phyloP scores from a whole-genome alignment of 2,797 vertebrate species.

The Bovichtus variegatus region DNA sequence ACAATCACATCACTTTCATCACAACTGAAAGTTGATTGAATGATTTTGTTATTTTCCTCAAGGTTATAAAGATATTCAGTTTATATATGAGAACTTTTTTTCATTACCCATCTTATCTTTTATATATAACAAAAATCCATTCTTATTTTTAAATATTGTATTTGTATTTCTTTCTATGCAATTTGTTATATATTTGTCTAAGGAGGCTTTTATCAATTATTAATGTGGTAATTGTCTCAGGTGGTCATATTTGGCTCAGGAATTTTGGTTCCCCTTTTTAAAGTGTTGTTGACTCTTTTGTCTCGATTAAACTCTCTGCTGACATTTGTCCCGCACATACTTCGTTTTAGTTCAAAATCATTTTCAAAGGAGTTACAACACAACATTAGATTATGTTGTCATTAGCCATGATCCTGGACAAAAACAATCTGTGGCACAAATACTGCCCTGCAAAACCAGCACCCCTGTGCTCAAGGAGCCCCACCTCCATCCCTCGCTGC shows the following conservation, averaged over 20 bases:
- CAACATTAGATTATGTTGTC: not conserved
- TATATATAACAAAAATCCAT: not conserved
- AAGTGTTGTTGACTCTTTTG: not conserved
- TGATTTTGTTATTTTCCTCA: not conserved
- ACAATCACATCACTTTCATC: too few species aligned
- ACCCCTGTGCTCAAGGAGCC: not conserved
- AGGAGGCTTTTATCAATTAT: not conserved
- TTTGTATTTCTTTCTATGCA: not conserved
- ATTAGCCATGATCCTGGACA: not conserved
- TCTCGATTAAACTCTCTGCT: not conserved
- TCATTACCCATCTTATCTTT: too few species aligned
- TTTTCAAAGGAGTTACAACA: conserved; percentile 6
- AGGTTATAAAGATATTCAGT: not conserved
- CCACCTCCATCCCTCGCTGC: not conserved
- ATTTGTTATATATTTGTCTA: not conserved
- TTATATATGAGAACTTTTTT: not conserved
- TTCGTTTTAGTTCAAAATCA: not conserved
- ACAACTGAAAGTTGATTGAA: too few species aligned
- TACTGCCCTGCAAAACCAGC: conserved; percentile 5
- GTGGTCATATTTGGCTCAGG: not conserved
- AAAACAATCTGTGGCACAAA: conserved; percentile 4
- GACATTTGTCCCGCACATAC: not conserved
- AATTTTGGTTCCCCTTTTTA: not conserved
- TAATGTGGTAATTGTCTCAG: not conserved
- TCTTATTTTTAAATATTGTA: not conserved